Base-by-base conservation (phyloP, 53 echinoderm and acorn worm genomes). In the Apostichopus leukothele region DNA sequence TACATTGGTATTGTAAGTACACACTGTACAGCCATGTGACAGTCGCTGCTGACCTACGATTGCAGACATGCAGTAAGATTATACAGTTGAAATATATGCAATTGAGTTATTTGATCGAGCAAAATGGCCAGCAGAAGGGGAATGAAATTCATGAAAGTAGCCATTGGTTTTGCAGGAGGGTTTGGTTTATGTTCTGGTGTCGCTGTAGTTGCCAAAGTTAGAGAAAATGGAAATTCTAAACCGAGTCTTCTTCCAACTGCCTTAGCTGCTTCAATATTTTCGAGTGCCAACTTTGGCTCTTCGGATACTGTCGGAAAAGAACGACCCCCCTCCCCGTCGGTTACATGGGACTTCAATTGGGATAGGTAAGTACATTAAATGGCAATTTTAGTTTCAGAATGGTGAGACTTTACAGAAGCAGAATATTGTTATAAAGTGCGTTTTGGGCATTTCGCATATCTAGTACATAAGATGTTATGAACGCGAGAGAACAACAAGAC, bases 321-420 rank as follows among this genome's bases (percentile, higher is more conserved):
- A 19, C 71, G 20, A n/a, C 5, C 0, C 14, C 14, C 76, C 63
- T 86, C 68, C 21, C 96, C 99, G 0, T 94, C 92, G 75, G 91
- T 88, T 11, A 88, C 85, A 78, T 99, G 99, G 99, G 96, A 99
- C 74, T 50, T 51, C 50, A 99, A 99, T 75, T 99, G 99, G 99
- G 99, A 99, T 60, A 99, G 88, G 99, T 94, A 75, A 85, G 50
- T 76, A 57, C 57, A 7, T 57, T 57, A 0, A 8, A 10, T 57
- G 10, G 10, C 57, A 7, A 39, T 5, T 57, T 57, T 9, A 57
- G 57, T 57, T 57, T 9, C 10, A 10, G 10, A 57, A 57, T 57
- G 57, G 10, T 57, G 1, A 7, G 7, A 57, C 10, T 57, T 10
- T 57, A 57, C 57, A 57, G 10, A 57, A 57, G 10, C 10, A 57